A percentile compares a stretch with the other conserved stretches of the same genome.
phyloP scores from a whole-genome alignment of 2,888 invertebrate genomes.

The Limnephilus marmoratus region DNA sequence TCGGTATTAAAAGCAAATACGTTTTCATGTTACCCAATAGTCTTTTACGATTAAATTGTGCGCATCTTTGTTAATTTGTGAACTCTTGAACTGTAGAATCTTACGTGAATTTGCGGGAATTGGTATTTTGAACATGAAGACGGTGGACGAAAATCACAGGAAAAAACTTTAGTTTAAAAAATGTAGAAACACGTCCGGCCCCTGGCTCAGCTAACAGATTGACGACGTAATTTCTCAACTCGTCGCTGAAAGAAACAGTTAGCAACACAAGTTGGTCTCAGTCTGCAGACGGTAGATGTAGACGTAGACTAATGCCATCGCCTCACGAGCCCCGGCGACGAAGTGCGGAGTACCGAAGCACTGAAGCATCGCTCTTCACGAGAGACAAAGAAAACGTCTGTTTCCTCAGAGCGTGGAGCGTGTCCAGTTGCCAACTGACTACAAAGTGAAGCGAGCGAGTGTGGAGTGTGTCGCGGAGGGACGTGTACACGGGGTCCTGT shows the following conservation, averaged over 20 bases:
- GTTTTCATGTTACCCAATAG: too few relatives aligned
- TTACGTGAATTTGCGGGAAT: neutral
- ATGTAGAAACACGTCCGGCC: neutral
- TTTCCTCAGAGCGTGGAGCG: constrained; percentile 16
- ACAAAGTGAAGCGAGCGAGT: constrained; percentile 5
- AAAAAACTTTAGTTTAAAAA: neutral
- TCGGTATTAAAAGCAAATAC: too few relatives aligned
- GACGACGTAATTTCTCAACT: neutral
- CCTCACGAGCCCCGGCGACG: neutral
- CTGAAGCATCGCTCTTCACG: constrained; percentile 6
- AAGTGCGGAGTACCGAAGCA: neutral
- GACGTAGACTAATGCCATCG: neutral
- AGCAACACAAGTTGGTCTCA: neutral
- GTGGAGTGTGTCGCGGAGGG: neutral
- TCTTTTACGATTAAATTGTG: too few relatives aligned
- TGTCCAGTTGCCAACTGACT: neutral
- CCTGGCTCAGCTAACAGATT: neutral
- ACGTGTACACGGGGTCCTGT: neutral
- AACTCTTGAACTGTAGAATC: neutral
- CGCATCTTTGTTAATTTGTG: too few relatives aligned
- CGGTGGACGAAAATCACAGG: neutral
- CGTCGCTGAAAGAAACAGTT: neutral
- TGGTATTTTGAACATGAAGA: neutral
- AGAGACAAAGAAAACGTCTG: constrained; percentile 26
- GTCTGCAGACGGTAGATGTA: neutral